phyloP scores from a whole-genome alignment of 2,888 invertebrate species.

The Cenopis cana region DNA sequence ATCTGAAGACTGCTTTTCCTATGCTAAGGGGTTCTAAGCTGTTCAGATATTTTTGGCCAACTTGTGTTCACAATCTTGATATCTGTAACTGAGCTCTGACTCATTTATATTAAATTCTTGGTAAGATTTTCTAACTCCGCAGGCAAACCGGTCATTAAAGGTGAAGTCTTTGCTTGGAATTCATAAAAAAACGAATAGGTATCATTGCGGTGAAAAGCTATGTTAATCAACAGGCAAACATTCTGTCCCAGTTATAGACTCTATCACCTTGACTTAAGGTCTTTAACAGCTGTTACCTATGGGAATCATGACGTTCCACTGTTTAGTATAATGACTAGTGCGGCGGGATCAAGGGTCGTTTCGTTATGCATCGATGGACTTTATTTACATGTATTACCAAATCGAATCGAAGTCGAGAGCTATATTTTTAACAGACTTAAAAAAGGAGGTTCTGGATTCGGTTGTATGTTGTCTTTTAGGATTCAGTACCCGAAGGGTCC shows the following conservation, averaged over 20 bases:
- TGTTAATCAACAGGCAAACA: neutral
- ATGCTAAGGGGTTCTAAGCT: too few species aligned
- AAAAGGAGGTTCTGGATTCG: too few species aligned
- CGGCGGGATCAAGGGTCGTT: slow-evolving; percentile 23
- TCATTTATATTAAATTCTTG: too few species aligned
- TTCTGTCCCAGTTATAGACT: neutral
- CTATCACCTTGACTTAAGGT: neutral
- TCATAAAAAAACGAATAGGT: neutral
- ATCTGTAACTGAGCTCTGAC: too few species aligned
- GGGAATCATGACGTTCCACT: slow-evolving; percentile 1
- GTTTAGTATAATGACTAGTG: slow-evolving; percentile 13
- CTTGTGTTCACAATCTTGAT: too few species aligned
- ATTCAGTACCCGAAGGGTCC: too few species aligned
- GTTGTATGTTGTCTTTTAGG: too few species aligned
- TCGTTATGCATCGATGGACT: slow-evolving; percentile 13
- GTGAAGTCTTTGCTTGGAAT: neutral
- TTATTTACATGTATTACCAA: slow-evolving; percentile 20
- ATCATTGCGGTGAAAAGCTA: slow-evolving; percentile 1
- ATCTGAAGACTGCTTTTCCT: too few species aligned
- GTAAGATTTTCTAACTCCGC: neutral
- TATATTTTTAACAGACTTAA: too few species aligned
- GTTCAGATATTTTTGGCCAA: too few species aligned
- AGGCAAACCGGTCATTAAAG: neutral
- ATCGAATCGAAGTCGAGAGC: neutral
- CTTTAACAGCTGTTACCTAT: neutral